Percentiles rank a stretch among this genome's conserved stretches.
Evolutionary conservation across 2,113 vertebrate species (phyloP).

Genomic region (Dicerorhinus sumatrensis): DNA sequence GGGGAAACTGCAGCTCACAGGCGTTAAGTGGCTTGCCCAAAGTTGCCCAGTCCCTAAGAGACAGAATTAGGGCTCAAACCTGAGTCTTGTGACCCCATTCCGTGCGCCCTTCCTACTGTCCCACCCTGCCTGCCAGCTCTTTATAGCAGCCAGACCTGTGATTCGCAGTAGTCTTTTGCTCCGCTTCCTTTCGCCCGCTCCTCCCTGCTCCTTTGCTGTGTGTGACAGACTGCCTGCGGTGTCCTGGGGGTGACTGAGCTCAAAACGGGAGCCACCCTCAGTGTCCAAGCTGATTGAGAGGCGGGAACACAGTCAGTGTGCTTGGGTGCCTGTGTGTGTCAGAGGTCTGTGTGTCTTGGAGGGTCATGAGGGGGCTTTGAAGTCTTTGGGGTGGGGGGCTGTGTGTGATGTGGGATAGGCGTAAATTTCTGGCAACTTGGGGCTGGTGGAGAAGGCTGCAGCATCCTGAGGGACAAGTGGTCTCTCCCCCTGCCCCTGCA

Average conservation of each 20-base stretch:
- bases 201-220: not conserved
- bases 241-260: not conserved
- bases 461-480: no score
- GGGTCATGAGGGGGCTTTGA: not conserved
- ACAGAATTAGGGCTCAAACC: not conserved
- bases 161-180: not conserved
- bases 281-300: not conserved
- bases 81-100: not conserved
- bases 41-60: not conserved
- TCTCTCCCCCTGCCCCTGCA: not conserved
- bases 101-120: not conserved
- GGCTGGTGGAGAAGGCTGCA: not conserved
- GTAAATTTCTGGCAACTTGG: not conserved
- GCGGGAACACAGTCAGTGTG: no score
- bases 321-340: not conserved
- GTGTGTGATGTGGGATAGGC: not conserved
- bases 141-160: not conserved
- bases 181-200: not conserved
- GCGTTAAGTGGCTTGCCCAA: not conserved
- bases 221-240: not conserved
- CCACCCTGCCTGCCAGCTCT: not conserved
- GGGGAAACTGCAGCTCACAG: not conserved
- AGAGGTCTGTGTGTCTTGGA: not conserved
- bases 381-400: not conserved
- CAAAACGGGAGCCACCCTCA: not conserved